These are phyloP conservation scores for Nemoura dubitans DNA, from an alignment of 2,888 invertebrate genomes.

Conservation along the genomic window DNA sequence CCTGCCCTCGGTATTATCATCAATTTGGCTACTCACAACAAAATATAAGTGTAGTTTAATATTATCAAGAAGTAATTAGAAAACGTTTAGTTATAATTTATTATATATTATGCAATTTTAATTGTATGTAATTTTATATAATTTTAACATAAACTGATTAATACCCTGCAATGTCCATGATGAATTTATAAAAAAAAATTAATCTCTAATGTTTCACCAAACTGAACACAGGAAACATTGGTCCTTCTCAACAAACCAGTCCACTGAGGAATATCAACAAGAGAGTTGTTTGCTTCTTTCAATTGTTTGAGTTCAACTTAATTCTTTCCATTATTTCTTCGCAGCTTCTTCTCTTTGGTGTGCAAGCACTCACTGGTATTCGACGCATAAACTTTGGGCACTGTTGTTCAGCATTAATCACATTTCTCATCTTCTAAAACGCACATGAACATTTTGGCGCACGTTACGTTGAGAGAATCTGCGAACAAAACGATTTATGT, in stretches of 20 bases:
- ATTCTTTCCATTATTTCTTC: background rate
- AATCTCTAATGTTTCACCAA: background rate
- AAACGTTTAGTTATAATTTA: slow-evolving; percentile 14
- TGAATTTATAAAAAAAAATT: background rate
- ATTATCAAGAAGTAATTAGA: background rate
- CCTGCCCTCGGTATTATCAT: too few species aligned
- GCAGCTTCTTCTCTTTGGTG: background rate
- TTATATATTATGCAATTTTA: background rate
- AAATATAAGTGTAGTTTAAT: too few species aligned
- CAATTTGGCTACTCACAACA: too few species aligned
- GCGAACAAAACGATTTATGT: slow-evolving; percentile 53
- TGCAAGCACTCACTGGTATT: background rate
- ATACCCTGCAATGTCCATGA: slow-evolving; percentile 31
- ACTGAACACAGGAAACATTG: background rate
- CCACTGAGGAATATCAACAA: background rate
- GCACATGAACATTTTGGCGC: slow-evolving; percentile 84
- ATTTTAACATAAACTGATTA: background rate
- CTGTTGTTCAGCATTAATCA: slow-evolving; percentile 20
- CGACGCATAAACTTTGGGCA: background rate
- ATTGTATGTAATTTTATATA: background rate
- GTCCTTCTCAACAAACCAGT: background rate
- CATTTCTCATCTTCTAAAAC: slow-evolving; percentile 70
- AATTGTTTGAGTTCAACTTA: background rate
- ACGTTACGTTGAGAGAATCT: slow-evolving; percentile 74
- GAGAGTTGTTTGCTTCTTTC: background rate